These are phyloP conservation scores for Drosophila meridionalis DNA, from an alignment of 2,888 invertebrate genomes.

Conservation along the genomic window DNA sequence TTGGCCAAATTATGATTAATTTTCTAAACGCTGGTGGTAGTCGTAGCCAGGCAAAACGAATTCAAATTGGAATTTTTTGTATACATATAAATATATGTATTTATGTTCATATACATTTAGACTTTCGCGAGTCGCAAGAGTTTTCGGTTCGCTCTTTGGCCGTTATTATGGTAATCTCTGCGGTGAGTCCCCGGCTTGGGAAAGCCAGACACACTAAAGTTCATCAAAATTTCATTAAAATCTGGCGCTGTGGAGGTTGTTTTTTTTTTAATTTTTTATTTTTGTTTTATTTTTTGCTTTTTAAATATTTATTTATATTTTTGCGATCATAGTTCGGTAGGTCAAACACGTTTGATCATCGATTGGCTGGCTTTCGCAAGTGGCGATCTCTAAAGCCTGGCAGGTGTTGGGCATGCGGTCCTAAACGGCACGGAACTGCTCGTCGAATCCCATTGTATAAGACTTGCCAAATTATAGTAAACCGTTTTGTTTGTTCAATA, in stretches of 20 bases:
- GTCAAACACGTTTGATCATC: slow-evolving; percentile 34
- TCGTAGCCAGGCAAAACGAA: slow-evolving; percentile 33
- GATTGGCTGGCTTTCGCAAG: slow-evolving; percentile 46
- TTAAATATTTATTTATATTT: slow-evolving; percentile 9
- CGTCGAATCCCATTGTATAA: slow-evolving; percentile 25
- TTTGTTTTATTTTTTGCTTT: not conserved
- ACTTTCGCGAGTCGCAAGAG: slow-evolving; percentile 44
- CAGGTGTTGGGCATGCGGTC: slow-evolving; percentile 8
- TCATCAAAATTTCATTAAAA: slow-evolving; percentile 56
- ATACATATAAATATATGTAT: slow-evolving; percentile 6
- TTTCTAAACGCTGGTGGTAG: slow-evolving; percentile 25
- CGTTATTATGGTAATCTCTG: slow-evolving; percentile 68
- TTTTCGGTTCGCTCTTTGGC: slow-evolving; percentile 27
- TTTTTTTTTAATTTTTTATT: not conserved
- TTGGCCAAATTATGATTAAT: slow-evolving; percentile 58
- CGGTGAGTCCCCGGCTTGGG: slow-evolving; percentile 53
- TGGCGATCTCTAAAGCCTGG: slow-evolving; percentile 23
- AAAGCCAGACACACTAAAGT: slow-evolving; percentile 28
- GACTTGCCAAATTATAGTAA: slow-evolving; percentile 9
- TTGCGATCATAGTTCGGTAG: slow-evolving; percentile 34
- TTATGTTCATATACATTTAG: not conserved
- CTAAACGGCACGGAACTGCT: slow-evolving; percentile 6
- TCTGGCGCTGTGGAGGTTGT: slow-evolving; percentile 3
- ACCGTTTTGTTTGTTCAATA: not conserved
- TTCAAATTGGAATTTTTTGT: slow-evolving; percentile 26